A percentile compares a stretch with the other conserved stretches of the same genome.
These are phyloP conservation scores for Ophioninae sp. DNA, from an alignment of 2,888 invertebrate species.

Conservation along the genomic window DNA sequence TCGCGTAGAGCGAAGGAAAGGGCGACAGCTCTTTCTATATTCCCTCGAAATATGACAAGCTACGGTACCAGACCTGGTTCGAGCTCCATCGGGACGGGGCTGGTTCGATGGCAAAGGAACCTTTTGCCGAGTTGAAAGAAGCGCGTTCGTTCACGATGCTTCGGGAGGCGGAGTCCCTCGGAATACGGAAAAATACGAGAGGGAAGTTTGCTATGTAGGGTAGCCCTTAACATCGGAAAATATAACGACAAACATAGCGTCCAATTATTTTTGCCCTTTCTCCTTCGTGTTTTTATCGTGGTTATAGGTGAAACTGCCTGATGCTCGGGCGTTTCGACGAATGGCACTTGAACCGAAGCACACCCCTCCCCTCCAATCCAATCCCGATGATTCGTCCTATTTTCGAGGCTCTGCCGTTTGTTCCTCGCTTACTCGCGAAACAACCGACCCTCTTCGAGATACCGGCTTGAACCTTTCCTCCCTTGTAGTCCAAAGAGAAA, in stretches of 20 bases:
- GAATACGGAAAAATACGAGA: conserved; percentile 41
- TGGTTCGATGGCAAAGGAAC: conserved; percentile 48
- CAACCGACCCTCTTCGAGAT: conserved; percentile 52
- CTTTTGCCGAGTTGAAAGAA: conserved; percentile 53
- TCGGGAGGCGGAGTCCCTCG: conserved; percentile 38
- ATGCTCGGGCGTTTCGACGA: conserved; percentile 70
- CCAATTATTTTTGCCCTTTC: conserved; percentile 78
- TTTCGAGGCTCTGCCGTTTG: conserved; percentile 47
- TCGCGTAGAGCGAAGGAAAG: conserved; percentile 17
- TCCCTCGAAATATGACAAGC: conserved; percentile 26
- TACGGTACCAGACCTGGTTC: conserved; percentile 21
- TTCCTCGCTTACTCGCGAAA: conserved; percentile 42
- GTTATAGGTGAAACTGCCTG: conserved; percentile 52
- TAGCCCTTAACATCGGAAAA: conserved; percentile 61
- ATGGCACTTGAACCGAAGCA: conserved; percentile 72
- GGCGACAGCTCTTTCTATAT: conserved; percentile 23
- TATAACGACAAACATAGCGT: conserved; percentile 76
- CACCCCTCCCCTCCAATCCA: conserved; percentile 69
- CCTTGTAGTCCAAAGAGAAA: conserved; percentile 23
- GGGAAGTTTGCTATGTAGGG: conserved; percentile 42
- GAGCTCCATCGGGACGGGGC: conserved; percentile 12
- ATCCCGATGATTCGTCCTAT: conserved; percentile 55
- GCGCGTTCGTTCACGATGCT: conserved; percentile 44
- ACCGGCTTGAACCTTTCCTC: conserved; percentile 16
- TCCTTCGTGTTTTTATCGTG: conserved; percentile 60